Conservation (phyloP, 2,113 vertebrate species). For the Fregetta grallaria region DNA sequence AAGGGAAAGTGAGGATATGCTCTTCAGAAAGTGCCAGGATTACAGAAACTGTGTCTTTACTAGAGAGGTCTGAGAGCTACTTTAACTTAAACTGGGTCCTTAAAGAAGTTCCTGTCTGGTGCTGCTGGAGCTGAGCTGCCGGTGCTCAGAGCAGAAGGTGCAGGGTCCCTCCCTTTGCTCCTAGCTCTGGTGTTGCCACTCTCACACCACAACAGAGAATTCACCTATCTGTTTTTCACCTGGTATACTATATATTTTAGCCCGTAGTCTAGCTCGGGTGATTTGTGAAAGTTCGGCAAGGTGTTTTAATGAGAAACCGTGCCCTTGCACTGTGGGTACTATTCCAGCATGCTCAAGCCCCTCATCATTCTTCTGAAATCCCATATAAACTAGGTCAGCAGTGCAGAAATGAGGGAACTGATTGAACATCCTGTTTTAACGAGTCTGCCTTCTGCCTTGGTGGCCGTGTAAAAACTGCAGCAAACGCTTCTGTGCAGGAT, state of each 20-base stretch:
- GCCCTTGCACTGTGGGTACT: background rate
- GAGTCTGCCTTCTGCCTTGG: background rate
- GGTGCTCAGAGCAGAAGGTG: background rate
- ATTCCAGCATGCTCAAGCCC: background rate
- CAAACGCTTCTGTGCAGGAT: background rate
- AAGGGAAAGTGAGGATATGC: background rate
- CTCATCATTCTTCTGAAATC: background rate
- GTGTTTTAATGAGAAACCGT: background rate
- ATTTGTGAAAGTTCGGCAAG: background rate
- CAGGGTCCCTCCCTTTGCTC: background rate
- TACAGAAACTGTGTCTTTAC: background rate
- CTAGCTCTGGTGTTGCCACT: background rate
- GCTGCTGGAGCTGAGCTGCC: background rate
- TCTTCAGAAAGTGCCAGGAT: background rate
- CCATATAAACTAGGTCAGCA: background rate
- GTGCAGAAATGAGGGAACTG: background rate
- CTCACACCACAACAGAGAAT: background rate
- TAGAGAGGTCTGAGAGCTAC: background rate
- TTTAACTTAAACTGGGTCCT: background rate
- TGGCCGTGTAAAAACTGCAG: background rate
- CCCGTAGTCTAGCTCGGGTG: rapidly evolving
- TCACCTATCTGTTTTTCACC: background rate
- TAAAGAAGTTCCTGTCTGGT: rapidly evolving
- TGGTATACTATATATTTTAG: background rate
- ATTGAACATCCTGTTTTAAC: background rate